Percentiles rank a stretch among this genome's conserved stretches.
Conservation (phyloP, 1,140 invertebrate genomes). For the Dinothrombium tinctorium region DNA sequence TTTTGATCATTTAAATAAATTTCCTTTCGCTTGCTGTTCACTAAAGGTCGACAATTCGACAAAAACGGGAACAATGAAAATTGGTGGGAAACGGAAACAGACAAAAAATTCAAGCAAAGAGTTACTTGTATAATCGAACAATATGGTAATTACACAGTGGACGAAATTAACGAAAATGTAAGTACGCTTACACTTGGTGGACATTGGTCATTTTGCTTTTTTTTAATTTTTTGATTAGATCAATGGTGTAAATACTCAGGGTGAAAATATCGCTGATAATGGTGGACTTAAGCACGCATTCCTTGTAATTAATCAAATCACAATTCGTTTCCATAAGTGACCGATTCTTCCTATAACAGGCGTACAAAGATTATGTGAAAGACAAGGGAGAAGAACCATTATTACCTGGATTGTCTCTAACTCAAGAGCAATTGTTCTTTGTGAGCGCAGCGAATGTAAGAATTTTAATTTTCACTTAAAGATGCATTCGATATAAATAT, state of each 20-base stretch:
- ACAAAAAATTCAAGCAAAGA: constrained; percentile 38
- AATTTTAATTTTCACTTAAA: not conserved
- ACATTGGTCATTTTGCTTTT: constrained; percentile 2
- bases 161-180: constrained; percentile 21
- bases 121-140: constrained; percentile 2
- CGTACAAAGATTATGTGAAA: constrained; percentile 10
- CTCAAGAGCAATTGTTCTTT: constrained; percentile 56
- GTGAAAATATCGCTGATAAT: constrained; percentile 32
- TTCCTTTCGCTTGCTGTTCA: too few relatives aligned
- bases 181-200: too few relatives aligned
- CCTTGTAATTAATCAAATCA: constrained; percentile 12
- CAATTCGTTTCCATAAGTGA: not conserved
- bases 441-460: constrained; percentile 44
- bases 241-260: constrained; percentile 15
- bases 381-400: constrained; percentile 19
- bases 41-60: constrained; percentile 63
- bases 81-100: constrained; percentile 61
- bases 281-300: constrained; percentile 32
- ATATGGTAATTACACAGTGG: constrained; percentile 2
- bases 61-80: constrained; percentile 57
- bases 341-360: not conserved
- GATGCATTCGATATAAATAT: not conserved
- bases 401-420: constrained; percentile 48
- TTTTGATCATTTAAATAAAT: too few relatives aligned
- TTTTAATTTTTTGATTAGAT: constrained; percentile 21